Base-by-base conservation (phyloP, 2,113 vertebrate genomes). In the Alligator sinensis region DNA sequence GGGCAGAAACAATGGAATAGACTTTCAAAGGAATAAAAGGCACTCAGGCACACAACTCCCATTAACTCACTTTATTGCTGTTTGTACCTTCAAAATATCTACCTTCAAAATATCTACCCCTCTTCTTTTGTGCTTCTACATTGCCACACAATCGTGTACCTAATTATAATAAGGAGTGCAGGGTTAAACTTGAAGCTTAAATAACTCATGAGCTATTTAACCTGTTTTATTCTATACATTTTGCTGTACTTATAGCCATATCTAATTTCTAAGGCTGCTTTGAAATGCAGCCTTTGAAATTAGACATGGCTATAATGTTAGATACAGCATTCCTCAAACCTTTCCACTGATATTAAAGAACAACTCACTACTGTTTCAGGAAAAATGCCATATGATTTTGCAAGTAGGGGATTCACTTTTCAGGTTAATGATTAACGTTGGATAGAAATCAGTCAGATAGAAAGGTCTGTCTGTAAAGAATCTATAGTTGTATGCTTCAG, bases 381-480 rank as follows among this genome's bases (percentile, higher is more conserved):
- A 92, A 95, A 96, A 96, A 91, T 94, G 83, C 91, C 54, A 77
- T 91, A 30, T 75, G 80, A 93, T 97, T 94, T 95, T 94, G 96
- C 91, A 95, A 96, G 64, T 55, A 91, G 30, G 54, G 64, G 58
- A 63, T 96, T 94, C 82, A 94, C 34, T 78, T 95, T 94, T 90
- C 74, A 47, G 68, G 91, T 3, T 97, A 96, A 97, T 96, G 54
- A 94, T 97, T 96, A 96, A 97, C 87, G 8, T 1, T 81, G 63
- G 64, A 77, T 91, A 80, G 59, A 61, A 80, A 80, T 30, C 27
- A 62, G 77, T 80, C 91, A 94, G 90, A 92, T 84, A 96, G 13
- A 92, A 63, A 68, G 6, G 3, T 25, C 85, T 79, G 80, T 77
- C 88, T 77, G 22, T 84, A 93, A 87, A 47, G 90, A 25, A 61